A percentile compares a stretch with the other conserved stretches of the same genome.
phyloP scores from a whole-genome alignment of 2,888 invertebrate genomes.

The Polymixis lichenea region DNA sequence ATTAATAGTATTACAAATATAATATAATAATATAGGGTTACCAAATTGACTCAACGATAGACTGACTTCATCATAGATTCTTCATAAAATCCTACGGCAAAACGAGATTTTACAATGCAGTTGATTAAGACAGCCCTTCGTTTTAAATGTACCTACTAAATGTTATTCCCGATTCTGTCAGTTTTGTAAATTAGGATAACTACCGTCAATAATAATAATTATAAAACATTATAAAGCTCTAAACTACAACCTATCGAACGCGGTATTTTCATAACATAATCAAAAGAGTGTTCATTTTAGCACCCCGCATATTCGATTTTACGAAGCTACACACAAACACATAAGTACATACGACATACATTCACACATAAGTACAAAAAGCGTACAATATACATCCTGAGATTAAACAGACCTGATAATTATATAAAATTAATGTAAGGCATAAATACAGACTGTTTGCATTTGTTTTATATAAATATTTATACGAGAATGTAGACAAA shows the following conservation, averaged over 20 bases:
- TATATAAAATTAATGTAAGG: slow-evolving; percentile 45
- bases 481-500: slow-evolving; percentile 31
- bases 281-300: slow-evolving; percentile 30
- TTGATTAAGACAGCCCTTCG: slow-evolving; percentile 5
- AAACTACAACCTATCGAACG: slow-evolving; percentile 64
- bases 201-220: slow-evolving; percentile 46
- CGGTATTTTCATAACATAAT: slow-evolving; percentile 22
- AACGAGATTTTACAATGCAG: slow-evolving; percentile 9
- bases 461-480: slow-evolving; percentile 31
- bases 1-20: slow-evolving; percentile 24
- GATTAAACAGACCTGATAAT: slow-evolving; percentile 78
- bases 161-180: slow-evolving; percentile 11
- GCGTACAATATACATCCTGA: slow-evolving; percentile 76
- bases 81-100: background rate
- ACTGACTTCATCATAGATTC: slow-evolving; percentile 5
- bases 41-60: slow-evolving; percentile 32
- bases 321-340: slow-evolving; percentile 65
- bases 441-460: slow-evolving; percentile 46
- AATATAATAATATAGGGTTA: slow-evolving; percentile 26
- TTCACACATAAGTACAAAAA: slow-evolving; percentile 85
- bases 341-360: slow-evolving; percentile 72
- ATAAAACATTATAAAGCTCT: slow-evolving; percentile 63
- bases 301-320: slow-evolving; percentile 50
- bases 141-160: background rate
- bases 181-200: slow-evolving; percentile 34